phyloP scores from a whole-genome alignment of 2,113 vertebrate genomes.

The Notiomystis cincta region DNA sequence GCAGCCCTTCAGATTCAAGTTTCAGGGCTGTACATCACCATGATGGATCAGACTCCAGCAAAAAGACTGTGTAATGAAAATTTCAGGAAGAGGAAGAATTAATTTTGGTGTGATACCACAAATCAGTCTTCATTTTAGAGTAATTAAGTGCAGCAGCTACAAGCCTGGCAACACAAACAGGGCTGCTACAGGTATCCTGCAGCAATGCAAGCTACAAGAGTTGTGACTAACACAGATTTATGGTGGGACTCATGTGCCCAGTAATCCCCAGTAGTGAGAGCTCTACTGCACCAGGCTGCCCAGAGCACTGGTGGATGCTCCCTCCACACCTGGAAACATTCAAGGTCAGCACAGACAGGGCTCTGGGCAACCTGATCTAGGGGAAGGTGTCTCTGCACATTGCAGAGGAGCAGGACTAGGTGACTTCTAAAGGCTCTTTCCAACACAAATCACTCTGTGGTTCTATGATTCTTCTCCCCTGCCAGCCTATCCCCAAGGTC shows the following conservation, averaged over 20 bases:
- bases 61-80: background rate
- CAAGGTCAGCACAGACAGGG: background rate
- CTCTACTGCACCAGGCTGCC: background rate
- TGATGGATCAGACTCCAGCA: background rate
- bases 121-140: background rate
- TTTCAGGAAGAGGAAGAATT: background rate
- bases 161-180: background rate
- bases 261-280: background rate
- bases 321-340: background rate
- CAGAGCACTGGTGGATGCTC: background rate
- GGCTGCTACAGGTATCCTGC: background rate
- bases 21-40: background rate
- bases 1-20: accelerated
- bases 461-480: background rate
- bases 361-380: background rate
- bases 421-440: background rate
- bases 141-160: background rate
- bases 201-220: background rate
- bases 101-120: background rate
- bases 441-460: background rate
- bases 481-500: background rate
- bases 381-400: background rate
- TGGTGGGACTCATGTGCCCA: background rate
- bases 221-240: background rate
- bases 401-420: background rate